Base-by-base conservation (phyloP, 2,797 vertebrate species). In the Eulemur rubriventer region DNA sequence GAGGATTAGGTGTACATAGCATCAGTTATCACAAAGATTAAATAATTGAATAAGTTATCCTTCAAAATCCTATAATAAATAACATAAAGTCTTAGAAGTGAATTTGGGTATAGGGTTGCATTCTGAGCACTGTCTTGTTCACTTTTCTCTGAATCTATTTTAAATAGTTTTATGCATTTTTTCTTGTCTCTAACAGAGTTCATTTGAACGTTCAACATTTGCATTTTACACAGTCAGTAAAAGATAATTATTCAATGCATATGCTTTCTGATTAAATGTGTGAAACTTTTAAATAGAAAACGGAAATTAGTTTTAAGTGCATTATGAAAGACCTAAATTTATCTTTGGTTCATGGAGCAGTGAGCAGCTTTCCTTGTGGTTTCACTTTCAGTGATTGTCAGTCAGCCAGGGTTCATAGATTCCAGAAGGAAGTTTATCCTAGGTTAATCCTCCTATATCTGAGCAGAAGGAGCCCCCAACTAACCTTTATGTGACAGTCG, bases 241-340 rank as follows among this genome's bases (percentile, higher is more conserved):
- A 96, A 98, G 94, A 98, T 97, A 98, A 98, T 98, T 98, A 97
- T 97, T 98, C 97, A 97, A 75, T 7, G 13, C 83, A 73, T 95
- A 79, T 89, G 52, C 70, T 95, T 98, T 98, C 96, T 98, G 97
- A 98, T 98, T 98, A 98, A 98, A 95, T 94, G 91, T 96, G 92
- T 97, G 96, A 98, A 98, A 98, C 97, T 97, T 96, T 88, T 97
- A 96, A 98, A 96, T 90, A 98, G 92, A 98, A 98, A 94, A 97
- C 63, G 43, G 75, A 97, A 98, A 98, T 79, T 85, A 94, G 89
- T 97, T 97, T 97, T 97, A 97, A 94, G 84, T 95, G 48, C 85
- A 78, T 96, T 98, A 97, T 95, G 86, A 96, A 98, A 98, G 67
- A 94, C 20, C 26, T 95, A 95, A 95, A 97, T 97, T 95, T 96